Evolutionary conservation across 2,888 invertebrate species (phyloP).

Genomic region (Zygothrica quintamaculata): DNA sequence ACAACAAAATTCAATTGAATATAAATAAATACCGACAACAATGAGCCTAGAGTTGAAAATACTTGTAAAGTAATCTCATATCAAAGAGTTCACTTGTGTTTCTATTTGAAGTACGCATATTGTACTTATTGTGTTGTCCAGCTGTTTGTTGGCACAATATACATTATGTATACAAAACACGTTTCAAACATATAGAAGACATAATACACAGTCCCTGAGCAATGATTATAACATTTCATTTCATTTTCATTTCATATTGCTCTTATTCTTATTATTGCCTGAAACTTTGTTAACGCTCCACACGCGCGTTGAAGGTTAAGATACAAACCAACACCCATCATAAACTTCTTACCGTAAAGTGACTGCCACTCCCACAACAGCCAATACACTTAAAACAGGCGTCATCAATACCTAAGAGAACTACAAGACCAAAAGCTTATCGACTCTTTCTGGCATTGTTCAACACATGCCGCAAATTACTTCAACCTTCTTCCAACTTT

Average conservation of each 20-base stretch:
- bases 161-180: slow-evolving; percentile 51
- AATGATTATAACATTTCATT: slow-evolving; percentile 38
- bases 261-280: slow-evolving; percentile 10
- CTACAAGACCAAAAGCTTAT: not conserved
- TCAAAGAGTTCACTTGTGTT: slow-evolving; percentile 1
- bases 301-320: slow-evolving; percentile 63
- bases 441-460: slow-evolving; percentile 14
- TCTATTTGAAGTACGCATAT: slow-evolving; percentile 35
- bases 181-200: slow-evolving; percentile 40
- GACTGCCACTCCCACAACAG: not conserved
- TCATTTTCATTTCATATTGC: slow-evolving; percentile 17
- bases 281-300: slow-evolving; percentile 19
- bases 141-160: slow-evolving; percentile 38
- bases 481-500: slow-evolving; percentile 5
- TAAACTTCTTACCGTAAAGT: not conserved
- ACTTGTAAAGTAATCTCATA: not conserved
- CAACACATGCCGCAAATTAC: slow-evolving; percentile 13
- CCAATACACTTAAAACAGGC: slow-evolving; percentile 4
- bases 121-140: slow-evolving; percentile 37
- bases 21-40: slow-evolving; percentile 21
- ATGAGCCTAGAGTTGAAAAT: slow-evolving; percentile 1
- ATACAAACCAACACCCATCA: slow-evolving; percentile 20
- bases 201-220: slow-evolving; percentile 26
- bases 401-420: slow-evolving; percentile 21
- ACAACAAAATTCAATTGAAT: slow-evolving; percentile 22